Evolutionary conservation across 1,140 invertebrate species (phyloP).

Genomic region (Phthorimaea operculella): DNA sequence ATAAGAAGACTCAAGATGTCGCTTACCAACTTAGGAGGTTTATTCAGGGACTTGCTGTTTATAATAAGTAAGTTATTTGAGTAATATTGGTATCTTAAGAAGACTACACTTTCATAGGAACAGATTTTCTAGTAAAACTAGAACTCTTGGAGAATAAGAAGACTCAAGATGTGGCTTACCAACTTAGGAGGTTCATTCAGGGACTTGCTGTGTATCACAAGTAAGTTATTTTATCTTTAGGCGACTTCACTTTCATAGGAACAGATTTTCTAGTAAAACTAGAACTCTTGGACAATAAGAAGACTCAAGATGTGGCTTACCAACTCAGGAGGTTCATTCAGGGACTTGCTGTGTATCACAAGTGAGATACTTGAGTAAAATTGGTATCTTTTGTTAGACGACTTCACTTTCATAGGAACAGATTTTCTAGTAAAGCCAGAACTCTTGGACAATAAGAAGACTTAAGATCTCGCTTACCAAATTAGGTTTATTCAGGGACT

Average conservation of each 20-base stretch:
- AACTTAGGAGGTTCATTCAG: conserved; percentile 49
- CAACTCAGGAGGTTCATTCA: no score
- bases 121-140: conserved; percentile 96
- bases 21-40: conserved; percentile 52
- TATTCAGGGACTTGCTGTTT: conserved; percentile 74
- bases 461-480: conserved; percentile 39
- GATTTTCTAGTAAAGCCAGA: conserved; percentile 98
- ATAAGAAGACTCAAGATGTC: conserved; percentile 83
- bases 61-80: no score
- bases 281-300: no score
- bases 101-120: conserved; percentile 73
- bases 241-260: no score
- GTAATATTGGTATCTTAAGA: no score
- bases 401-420: conserved; percentile 75
- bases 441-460: conserved; percentile 96
- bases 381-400: no score
- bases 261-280: no score
- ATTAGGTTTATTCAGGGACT: conserved; percentile 70
- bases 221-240: conserved; percentile 28
- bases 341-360: no score
- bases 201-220: conserved; percentile 80
- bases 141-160: conserved; percentile 98
- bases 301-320: no score
- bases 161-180: conserved; percentile 72
- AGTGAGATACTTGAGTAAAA: no score